Evolutionary conservation across 2,113 vertebrate species (phyloP).

Genomic region (Apeltes quadracus): DNA sequence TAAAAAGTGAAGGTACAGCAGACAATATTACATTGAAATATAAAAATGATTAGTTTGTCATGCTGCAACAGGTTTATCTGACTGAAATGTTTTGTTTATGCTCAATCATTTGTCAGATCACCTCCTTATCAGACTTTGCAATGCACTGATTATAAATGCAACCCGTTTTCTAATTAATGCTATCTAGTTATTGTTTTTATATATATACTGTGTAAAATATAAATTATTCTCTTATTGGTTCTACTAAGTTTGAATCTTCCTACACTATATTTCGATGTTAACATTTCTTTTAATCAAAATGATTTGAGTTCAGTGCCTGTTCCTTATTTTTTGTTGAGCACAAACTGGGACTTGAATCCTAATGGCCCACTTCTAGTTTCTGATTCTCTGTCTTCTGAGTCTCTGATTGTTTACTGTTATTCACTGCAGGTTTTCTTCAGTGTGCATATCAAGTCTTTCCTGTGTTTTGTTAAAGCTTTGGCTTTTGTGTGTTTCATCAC

Average conservation of each 20-base stretch:
- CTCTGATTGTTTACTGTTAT: slow-evolving; percentile 30
- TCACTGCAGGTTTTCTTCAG: slow-evolving; percentile 5
- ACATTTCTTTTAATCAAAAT: slow-evolving; percentile 37
- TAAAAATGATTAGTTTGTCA: slow-evolving; percentile 36
- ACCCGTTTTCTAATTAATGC: slow-evolving; percentile 46
- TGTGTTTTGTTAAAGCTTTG: slow-evolving; percentile 50
- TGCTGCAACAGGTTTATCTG: slow-evolving; percentile 35
- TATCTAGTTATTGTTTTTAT: slow-evolving; percentile 51
- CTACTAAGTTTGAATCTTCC: too few species aligned
- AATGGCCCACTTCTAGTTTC: slow-evolving; percentile 3
- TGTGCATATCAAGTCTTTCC: slow-evolving; percentile 21
- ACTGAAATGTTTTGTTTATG: slow-evolving; percentile 40
- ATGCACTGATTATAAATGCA: slow-evolving; percentile 45
- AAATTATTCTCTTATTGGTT: too few species aligned
- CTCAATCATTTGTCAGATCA: too few species aligned
- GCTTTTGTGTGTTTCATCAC: slow-evolving; percentile 59
- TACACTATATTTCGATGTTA: slow-evolving; percentile 50
- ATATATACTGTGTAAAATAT: too few species aligned
- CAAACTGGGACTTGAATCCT: slow-evolving; percentile 21
- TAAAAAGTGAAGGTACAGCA: neutral
- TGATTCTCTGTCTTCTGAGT: too few species aligned
- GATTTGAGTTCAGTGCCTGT: slow-evolving; percentile 5
- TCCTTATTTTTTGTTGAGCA: neutral
- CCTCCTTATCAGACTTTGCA: slow-evolving; percentile 7
- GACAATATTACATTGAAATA: slow-evolving; percentile 36